Conservation (phyloP, 2,113 vertebrate species). For the Alectura lathami region DNA sequence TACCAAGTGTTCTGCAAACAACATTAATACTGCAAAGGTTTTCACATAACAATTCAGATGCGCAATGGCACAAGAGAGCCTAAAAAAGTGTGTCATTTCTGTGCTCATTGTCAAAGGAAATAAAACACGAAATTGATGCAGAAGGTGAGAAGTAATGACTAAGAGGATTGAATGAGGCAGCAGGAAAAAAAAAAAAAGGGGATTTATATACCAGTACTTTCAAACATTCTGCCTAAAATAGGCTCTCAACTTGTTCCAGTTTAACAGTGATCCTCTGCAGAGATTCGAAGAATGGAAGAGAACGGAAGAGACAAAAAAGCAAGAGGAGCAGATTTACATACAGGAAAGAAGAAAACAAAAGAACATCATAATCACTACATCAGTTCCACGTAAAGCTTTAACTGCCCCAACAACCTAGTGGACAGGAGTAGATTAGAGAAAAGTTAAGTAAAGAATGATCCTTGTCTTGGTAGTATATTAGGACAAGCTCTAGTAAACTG, state of each 20-base stretch:
- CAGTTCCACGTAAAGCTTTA: too few species aligned
- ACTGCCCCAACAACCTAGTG: too few species aligned
- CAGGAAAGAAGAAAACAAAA: neutral
- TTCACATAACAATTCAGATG: neutral
- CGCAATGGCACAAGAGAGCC: neutral
- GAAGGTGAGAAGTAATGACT: neutral
- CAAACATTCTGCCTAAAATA: neutral
- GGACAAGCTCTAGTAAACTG: too few species aligned
- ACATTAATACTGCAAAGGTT: neutral
- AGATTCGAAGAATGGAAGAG: neutral
- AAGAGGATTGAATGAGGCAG: neutral
- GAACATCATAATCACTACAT: too few species aligned
- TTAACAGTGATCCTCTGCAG: neutral
- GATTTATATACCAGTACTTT: neutral
- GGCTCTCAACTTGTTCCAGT: neutral
- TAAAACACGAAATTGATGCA: neutral
- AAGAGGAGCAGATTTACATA: neutral
- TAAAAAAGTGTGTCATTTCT: rapidly evolving
- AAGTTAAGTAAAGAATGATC: too few species aligned
- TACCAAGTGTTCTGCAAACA: neutral
- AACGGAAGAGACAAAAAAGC: neutral
- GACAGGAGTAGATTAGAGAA: too few species aligned
- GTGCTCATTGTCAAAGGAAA: neutral
- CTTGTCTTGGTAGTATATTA: too few species aligned
- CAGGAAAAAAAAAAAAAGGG: neutral